A percentile compares a stretch with the other conserved stretches of the same genome.
Evolutionary conservation across 92 coral and sea anemone species (phyloP).

Genomic region (Palythoa caribaeorum): DNA sequence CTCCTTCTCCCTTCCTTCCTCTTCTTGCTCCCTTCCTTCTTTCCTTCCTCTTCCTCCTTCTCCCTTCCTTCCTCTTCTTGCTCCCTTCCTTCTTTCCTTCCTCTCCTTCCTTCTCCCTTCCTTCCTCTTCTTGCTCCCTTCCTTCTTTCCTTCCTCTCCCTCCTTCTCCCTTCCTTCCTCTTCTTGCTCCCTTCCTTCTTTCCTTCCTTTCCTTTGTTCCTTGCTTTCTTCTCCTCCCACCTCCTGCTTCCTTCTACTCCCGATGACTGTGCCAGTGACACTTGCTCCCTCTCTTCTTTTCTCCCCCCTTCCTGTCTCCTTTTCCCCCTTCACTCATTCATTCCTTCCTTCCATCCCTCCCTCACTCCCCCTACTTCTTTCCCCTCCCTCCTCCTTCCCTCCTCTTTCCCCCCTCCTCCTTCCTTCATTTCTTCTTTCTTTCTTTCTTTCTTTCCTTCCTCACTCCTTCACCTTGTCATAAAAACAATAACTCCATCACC

Average conservation of each 20-base stretch:
- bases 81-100: too few species aligned
- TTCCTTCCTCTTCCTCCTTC: too few species aligned
- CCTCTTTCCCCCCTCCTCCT: background rate
- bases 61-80: too few species aligned
- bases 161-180: background rate
- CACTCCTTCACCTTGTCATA: too few species aligned
- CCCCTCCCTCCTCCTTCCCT: background rate
- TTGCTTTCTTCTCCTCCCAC: too few species aligned
- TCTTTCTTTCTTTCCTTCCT: background rate
- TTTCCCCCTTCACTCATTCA: background rate
- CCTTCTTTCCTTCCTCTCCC: background rate
- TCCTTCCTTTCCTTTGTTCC: background rate
- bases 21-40: too few species aligned
- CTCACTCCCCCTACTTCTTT: background rate
- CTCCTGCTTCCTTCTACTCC: background rate
- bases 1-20: too few species aligned
- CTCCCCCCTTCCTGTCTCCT: background rate
- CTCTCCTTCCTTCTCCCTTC: background rate
- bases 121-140: background rate
- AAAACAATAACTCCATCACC: background rate
- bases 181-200: background rate
- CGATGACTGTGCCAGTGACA: too few species aligned
- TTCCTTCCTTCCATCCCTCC: background rate
- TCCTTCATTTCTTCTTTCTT: background rate
- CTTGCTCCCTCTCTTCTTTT: background rate